Base-by-base conservation (phyloP, 2,113 vertebrate genomes). In the Euleptes europaea region DNA sequence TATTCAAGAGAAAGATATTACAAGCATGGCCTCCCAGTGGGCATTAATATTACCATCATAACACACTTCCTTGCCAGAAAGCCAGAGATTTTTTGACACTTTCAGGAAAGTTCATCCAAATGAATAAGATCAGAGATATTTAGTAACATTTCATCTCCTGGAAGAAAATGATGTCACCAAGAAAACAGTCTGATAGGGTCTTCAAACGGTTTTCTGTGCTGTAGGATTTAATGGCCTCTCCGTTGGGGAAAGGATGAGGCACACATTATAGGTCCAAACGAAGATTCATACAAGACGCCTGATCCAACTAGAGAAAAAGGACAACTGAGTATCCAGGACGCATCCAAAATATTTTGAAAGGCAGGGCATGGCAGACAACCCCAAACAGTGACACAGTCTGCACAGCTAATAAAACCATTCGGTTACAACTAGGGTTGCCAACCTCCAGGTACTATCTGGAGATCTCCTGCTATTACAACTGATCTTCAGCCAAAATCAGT, bases 31-130 rank as follows among this genome's bases (percentile, higher is more conserved):
- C 75, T 87, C 86, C 78, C 78, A 2, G 17, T 89, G 69, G 75
- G 90, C 91, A 84, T 93, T 90, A 90, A 87, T 93, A 90, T 94
- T 93, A 77, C 87, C 78, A 49, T 89, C 86, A 75, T 92, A 92
- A 89, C 78, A 87, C 54, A 81, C 75, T 83, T 84, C 3, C 12
- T 70, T 87, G 88, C 80, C 85, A 92, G 71, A 0, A 80, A 90
- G 88, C 84, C 80, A 88, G 88, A 86, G 80, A 89, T 92, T 82
- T n/a, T 84, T 76, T 92, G 82, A 38, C 1, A 88, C 92, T 94
- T 93, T 92, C 91, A 91, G 90, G 92, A 93, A 90, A 89, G 85
- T 90, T 87, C 91, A 91, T 90, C 88, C 89, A 88, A 73, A 86
- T 88, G 40, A 87, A n/a, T 12, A 75, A 54, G 57, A 74, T 80